phyloP scores from a whole-genome alignment of 2,797 vertebrate species.

The Acestrorhynchus altus region DNA sequence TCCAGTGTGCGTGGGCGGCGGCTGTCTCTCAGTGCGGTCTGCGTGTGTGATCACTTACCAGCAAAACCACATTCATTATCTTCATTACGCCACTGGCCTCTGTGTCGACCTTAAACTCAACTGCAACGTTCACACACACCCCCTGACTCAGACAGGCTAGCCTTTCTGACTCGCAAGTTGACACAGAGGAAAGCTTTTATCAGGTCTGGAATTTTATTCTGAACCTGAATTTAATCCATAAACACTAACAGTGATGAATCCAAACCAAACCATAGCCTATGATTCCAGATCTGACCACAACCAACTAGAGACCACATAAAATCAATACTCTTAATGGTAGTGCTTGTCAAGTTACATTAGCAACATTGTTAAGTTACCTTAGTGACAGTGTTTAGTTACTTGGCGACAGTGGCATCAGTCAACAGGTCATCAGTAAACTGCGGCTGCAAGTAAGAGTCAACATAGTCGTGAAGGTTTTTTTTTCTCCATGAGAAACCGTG shows the following conservation, averaged over 20 bases:
- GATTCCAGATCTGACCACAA: neutral
- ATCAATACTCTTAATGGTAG: no score
- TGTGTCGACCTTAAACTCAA: conserved; percentile 46
- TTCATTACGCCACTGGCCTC: conserved; percentile 78
- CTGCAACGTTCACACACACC: conserved; percentile 16
- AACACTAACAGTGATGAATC: neutral
- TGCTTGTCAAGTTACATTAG: neutral
- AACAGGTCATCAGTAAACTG: no score
- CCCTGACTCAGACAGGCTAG: conserved; percentile 1
- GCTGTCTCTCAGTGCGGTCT: conserved; percentile 65
- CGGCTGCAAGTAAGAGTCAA: no score
- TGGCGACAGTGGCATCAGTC: no score
- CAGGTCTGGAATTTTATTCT: neutral
- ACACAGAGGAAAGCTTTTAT: neutral
- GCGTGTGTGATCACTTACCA: conserved; percentile 73
- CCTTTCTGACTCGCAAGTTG: conserved; percentile 5
- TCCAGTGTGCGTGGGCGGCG: conserved; percentile 46
- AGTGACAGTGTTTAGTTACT: no score
- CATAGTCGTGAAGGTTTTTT: no score
- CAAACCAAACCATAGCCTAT: no score
- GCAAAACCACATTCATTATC: conserved; percentile 79
- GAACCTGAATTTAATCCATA: neutral
- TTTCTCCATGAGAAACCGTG: no score
- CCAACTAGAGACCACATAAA: neutral
- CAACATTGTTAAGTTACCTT: neutral